Percentiles rank a stretch among this genome's conserved stretches.
Conservation (phyloP, 2,888 invertebrate genomes). For the Lobophora halterata region DNA sequence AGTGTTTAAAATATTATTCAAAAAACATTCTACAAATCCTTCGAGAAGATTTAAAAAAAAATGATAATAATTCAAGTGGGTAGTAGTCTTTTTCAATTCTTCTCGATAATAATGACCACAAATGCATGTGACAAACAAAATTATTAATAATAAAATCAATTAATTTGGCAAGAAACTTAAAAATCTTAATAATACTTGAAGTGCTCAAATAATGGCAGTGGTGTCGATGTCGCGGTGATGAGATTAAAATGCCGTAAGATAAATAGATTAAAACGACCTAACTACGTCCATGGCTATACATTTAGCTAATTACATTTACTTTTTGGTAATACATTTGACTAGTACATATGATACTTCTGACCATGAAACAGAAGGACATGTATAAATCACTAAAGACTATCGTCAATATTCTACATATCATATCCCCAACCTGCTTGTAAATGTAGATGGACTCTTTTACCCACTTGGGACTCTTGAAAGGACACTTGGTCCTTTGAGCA, state of each 20-base stretch:
- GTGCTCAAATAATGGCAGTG: constrained; percentile 24
- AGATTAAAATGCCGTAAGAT: constrained; percentile 24
- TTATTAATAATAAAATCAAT: neutral
- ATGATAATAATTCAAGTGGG: too few relatives aligned
- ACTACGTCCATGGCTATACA: constrained; percentile 33
- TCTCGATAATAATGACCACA: too few relatives aligned
- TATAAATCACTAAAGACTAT: neutral
- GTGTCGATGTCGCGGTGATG: constrained; percentile 6
- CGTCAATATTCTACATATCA: neutral
- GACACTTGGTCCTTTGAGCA: too few relatives aligned
- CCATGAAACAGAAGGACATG: neutral
- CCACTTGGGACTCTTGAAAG: too few relatives aligned
- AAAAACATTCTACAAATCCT: too few relatives aligned
- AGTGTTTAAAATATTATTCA: constrained; percentile 9
- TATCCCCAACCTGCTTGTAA: too few relatives aligned
- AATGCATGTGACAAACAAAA: constrained; percentile 6
- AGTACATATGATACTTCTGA: constrained; percentile 36
- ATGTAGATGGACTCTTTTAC: too few relatives aligned
- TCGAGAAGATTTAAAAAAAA: too few relatives aligned
- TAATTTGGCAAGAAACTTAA: constrained; percentile 15
- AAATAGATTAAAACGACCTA: constrained; percentile 24
- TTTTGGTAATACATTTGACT: constrained; percentile 59
- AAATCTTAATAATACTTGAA: neutral
- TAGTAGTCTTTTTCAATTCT: too few relatives aligned
- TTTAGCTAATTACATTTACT: constrained; percentile 42